Evolutionary conservation across 2,888 invertebrate species (phyloP).

Genomic region (Ferdinandea cuprea): DNA sequence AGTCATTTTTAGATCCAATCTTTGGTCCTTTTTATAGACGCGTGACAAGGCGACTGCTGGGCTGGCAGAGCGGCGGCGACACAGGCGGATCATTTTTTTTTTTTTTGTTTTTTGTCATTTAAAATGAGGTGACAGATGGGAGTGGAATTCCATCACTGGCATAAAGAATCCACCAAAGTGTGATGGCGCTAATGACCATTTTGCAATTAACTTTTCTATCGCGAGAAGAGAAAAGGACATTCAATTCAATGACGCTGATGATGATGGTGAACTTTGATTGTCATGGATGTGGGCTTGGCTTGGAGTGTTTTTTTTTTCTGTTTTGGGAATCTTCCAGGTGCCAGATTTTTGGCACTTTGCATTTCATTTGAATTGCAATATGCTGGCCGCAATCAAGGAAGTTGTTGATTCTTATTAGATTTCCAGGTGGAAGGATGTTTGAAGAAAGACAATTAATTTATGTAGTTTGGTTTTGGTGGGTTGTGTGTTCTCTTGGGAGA

Average conservation of each 20-base stretch:
- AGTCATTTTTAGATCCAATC: slow-evolving; percentile 72
- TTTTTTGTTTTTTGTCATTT: slow-evolving; percentile 42
- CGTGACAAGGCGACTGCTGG: slow-evolving; percentile 22
- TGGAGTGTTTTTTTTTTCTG: too few species aligned
- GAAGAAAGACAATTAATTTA: slow-evolving; percentile 29
- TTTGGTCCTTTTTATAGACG: slow-evolving; percentile 33
- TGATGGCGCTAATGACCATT: slow-evolving; percentile 69
- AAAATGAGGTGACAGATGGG: slow-evolving; percentile 49
- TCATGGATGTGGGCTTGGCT: slow-evolving; percentile 28
- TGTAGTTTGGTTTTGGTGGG: not conserved
- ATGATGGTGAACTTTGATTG: slow-evolving; percentile 26
- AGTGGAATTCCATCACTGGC: slow-evolving; percentile 43
- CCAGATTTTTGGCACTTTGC: slow-evolving; percentile 63
- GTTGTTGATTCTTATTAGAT: slow-evolving; percentile 42
- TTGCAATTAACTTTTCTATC: slow-evolving; percentile 65
- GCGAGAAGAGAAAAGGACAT: slow-evolving; percentile 45
- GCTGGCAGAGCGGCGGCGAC: not conserved
- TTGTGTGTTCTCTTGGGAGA: not conserved
- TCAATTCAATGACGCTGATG: slow-evolving; percentile 48
- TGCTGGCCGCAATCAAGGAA: slow-evolving; percentile 51
- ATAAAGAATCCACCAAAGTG: slow-evolving; percentile 56
- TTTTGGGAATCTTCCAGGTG: slow-evolving; percentile 58
- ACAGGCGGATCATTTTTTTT: not conserved
- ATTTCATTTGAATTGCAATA: slow-evolving; percentile 68
- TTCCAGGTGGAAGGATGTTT: slow-evolving; percentile 58